These are phyloP conservation scores for Alligator sinensis DNA, from an alignment of 2,113 vertebrate genomes.

Conservation along the genomic window DNA sequence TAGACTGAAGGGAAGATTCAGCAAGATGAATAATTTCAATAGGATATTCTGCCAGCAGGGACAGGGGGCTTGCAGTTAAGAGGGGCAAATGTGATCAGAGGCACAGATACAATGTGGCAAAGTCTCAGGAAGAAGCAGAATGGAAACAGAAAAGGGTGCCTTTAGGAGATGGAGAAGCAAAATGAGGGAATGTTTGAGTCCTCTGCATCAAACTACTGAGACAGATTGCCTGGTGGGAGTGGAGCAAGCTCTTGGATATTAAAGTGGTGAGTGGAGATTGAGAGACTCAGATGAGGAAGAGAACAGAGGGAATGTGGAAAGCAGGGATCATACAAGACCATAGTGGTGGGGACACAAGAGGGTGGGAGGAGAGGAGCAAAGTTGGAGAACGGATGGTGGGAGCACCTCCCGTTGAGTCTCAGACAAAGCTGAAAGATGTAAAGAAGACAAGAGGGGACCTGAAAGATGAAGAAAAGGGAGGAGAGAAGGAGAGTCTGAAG, in stretches of 20 bases:
- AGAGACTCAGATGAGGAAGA: not conserved
- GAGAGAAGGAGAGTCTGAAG: not conserved
- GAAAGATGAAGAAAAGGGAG: not conserved
- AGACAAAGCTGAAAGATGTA: not conserved
- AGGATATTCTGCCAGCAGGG: not conserved
- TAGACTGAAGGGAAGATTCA: not conserved
- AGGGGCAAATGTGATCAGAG: not conserved
- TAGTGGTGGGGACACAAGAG: not conserved
- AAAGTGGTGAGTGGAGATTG: not conserved
- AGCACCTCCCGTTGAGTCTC: not conserved
- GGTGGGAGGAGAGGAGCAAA: not conserved
- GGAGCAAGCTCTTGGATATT: not conserved
- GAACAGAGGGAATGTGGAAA: not conserved
- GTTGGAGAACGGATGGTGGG: not conserved
- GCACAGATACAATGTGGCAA: not conserved
- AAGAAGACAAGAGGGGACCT: not conserved
- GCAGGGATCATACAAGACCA: not conserved
- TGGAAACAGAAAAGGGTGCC: not conserved
- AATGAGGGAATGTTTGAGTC: not conserved
- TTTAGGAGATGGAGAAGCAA: not conserved
- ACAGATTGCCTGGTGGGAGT: not conserved
- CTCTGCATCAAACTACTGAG: not conserved
- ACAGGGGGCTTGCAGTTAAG: not conserved
- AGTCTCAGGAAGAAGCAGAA: not conserved
- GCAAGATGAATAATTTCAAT: not conserved